Percentiles rank a stretch among this genome's conserved stretches.
These are phyloP conservation scores for Epirrhoe alternata DNA, from an alignment of 2,888 invertebrate species.

Conservation along the genomic window DNA sequence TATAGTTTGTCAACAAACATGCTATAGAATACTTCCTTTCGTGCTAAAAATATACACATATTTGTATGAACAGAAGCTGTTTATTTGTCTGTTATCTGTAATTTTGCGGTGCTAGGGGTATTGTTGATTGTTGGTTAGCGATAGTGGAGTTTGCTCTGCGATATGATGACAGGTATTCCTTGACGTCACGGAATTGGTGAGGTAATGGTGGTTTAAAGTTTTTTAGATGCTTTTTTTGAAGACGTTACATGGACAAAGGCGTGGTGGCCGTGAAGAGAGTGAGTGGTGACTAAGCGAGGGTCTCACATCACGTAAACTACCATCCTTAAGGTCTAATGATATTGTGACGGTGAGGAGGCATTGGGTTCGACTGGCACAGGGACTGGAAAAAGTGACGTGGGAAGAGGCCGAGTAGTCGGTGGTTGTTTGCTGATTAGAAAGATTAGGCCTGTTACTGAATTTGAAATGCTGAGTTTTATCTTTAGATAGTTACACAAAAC, in stretches of 20 bases:
- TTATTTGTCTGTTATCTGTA: slow-evolving; percentile 1
- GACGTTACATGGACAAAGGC: too few species aligned
- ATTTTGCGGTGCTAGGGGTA: slow-evolving; percentile 16
- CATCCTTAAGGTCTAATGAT: too few species aligned
- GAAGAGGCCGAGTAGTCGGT: too few species aligned
- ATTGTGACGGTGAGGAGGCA: too few species aligned
- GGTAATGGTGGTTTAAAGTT: background rate
- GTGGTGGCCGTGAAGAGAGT: too few species aligned
- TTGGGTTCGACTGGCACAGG: too few species aligned
- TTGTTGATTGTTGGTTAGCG: slow-evolving; percentile 17
- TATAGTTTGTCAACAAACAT: background rate
- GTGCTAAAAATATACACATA: slow-evolving; percentile 8
- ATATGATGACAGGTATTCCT: slow-evolving; percentile 9
- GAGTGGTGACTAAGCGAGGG: too few species aligned
- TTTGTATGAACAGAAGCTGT: background rate
- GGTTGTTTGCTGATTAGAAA: too few species aligned
- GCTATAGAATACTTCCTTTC: slow-evolving; percentile 3
- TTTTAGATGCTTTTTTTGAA: background rate
- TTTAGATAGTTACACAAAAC: background rate
- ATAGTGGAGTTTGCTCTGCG: slow-evolving; percentile 5
- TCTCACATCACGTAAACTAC: too few species aligned
- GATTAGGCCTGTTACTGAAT: too few species aligned
- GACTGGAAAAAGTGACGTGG: too few species aligned
- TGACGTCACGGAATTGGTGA: slow-evolving; percentile 25
- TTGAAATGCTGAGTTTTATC: too few species aligned